Evolutionary conservation across 2,797 vertebrate species (phyloP).

Genomic region (Sciurus vulgaris): DNA sequence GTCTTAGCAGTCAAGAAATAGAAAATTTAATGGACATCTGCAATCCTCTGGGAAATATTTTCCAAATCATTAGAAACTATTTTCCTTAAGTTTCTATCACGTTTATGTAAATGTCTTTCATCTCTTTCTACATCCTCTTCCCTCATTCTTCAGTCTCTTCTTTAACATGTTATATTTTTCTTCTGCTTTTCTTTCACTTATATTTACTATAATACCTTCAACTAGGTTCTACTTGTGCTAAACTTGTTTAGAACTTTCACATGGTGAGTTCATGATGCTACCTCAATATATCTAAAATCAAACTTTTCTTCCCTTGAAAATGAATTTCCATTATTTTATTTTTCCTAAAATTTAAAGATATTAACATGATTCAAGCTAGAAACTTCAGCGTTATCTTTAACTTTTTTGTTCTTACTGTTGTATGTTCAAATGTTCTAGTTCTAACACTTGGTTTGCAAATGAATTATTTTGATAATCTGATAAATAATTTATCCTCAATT

Average conservation of each 20-base stretch:
- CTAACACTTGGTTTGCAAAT: not conserved
- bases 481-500: not conserved
- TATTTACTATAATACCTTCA: not conserved
- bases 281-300: not conserved
- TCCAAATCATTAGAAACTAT: not conserved
- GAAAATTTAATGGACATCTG: conserved; percentile 39
- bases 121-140: not conserved
- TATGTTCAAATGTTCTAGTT: not conserved
- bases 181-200: not conserved
- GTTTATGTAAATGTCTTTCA: not conserved
- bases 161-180: not conserved
- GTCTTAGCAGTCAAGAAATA: conserved; percentile 20
- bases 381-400: not conserved
- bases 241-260: not conserved
- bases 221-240: not conserved
- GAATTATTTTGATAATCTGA: not conserved
- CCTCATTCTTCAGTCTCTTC: not conserved
- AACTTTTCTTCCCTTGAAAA: not conserved
- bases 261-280: not conserved
- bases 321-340: not conserved
- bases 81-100: not conserved
- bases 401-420: not conserved
- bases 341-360: not conserved
- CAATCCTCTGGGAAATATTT: conserved; percentile 31
- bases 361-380: not conserved